These are phyloP conservation scores for Phortica variegata DNA, from an alignment of 1,140 invertebrate genomes.

Conservation along the genomic window DNA sequence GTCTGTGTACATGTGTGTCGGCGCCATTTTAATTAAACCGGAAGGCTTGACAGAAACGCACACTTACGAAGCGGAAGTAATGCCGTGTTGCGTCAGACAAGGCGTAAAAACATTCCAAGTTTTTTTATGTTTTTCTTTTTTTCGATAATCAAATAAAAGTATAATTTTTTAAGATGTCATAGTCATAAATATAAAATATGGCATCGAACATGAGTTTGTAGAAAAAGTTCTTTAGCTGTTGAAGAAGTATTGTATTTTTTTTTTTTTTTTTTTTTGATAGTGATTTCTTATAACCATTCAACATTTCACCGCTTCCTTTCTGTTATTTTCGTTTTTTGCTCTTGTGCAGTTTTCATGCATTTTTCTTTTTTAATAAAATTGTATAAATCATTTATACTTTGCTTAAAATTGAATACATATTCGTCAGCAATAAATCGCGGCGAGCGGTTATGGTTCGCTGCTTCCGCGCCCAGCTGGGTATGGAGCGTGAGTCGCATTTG, in stretches of 20 bases:
- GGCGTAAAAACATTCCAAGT: too few species aligned
- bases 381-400: slow-evolving; percentile 46
- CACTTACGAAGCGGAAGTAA: too few species aligned
- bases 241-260: too few species aligned
- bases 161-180: slow-evolving; percentile 54
- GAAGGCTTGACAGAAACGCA: too few species aligned
- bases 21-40: too few species aligned
- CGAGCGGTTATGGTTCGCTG: slow-evolving; percentile 3
- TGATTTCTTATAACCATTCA: too few species aligned
- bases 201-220: background rate
- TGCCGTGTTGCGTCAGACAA: too few species aligned
- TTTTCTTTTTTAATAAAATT: slow-evolving; percentile 50
- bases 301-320: too few species aligned
- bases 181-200: slow-evolving; percentile 39
- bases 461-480: too few species aligned
- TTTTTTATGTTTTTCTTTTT: slow-evolving; percentile 2
- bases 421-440: slow-evolving; percentile 49
- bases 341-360: slow-evolving; percentile 12
- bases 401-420: slow-evolving; percentile 51
- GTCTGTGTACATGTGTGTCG: too few species aligned
- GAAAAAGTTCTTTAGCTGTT: background rate
- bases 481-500: too few species aligned
- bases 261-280: too few species aligned
- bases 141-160: slow-evolving; percentile 52
- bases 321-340: slow-evolving; percentile 33